Base-by-base conservation (phyloP, 2,113 vertebrate genomes). In the Aleadryas rufinucha region DNA sequence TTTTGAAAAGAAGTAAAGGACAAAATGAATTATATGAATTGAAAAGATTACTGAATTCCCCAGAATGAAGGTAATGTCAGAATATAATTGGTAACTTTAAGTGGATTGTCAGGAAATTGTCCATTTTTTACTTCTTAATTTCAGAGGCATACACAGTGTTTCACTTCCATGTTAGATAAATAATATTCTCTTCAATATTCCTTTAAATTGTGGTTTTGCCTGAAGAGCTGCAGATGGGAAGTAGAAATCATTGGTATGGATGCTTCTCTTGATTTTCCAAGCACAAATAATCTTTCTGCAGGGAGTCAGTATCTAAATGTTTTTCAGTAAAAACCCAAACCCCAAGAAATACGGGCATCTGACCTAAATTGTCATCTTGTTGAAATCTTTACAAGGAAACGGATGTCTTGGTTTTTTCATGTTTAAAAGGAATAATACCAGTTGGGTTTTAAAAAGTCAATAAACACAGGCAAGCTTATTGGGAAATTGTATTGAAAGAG, bases 1-100 rank as follows among this genome's bases (percentile, higher is more conserved):
- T 49, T 79, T 94, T 93, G 95, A 91, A 91, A 97, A 93, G 17
- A 61, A 30, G 81, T 93, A 35, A 97, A 97, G 17, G 11, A 54
- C 84, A 37, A 39, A 84, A 74, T 35, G 5, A 82, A 39, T 65
- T 37, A 4, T 5, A 6, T 44, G 3, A 76, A 65, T 81, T 80
- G 42, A 61, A 63, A 74, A 66, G 39, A 52, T 42, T 94, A 42
- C 66, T 35, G 44, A 78, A 81, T 80, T 93, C 10, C 23, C 76
- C 45, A 84, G 35, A 91, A 70, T 39, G 4, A 85, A 63, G 19
- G 24, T 60, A 59, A 50, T 80, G 7, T 24, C 13, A 39, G 45
- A 90, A 92, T 20, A 42, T 45, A 61, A 47, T 26, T 21, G 9
- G 14, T 68, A 63, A 57, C 26, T 76, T 50, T 10, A 61, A 54